Evolutionary conservation across 2,113 vertebrate species (phyloP), one percentile per base, ranked within the genome.

Genomic region (Euleptes europaea): DNA sequence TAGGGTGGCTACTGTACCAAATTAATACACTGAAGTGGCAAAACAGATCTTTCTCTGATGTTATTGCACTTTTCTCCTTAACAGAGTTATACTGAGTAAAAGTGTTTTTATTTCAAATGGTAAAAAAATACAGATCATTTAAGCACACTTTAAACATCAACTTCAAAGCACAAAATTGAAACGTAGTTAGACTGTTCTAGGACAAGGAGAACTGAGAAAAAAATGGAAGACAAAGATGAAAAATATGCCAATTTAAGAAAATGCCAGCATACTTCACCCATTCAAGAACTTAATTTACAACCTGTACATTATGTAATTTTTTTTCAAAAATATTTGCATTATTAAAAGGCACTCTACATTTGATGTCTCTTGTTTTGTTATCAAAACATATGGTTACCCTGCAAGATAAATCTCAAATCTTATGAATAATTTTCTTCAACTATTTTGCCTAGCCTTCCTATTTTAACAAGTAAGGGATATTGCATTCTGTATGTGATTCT

Each of bases 401-500:
- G 69, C 75, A 90, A 86, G 85, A 28, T 13, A 72, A 10, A 51
- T 4, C 79, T 80, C 15, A 31, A 1, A 78, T 21, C 5, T 69
- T 82, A 69, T 84, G 72, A 84, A 71, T 12, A 86, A 47, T 49
- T 51, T 1, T 13, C 33, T 77, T 42, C 12, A 47, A 77, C 33
- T 69, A 31, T 26, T 57, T 84, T n/a, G 57, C 70, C 85, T 51
- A 35, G 60, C 63, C 79, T 71, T 82, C 28, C 13, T 0, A 0
- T 76, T 84, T 85, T 84, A 28, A 86, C 69, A 84, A 90, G 91
- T 75, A 87, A 70, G 69, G 54, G 78, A 82, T 0, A 0, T 40
- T 60, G 47, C 54, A 89, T 82, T 84, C 75, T 54, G 38, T 28
- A 80, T 81, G 80, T 89, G 78, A 91, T 90, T 88, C 65, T 74